Evolutionary conservation across 2,113 vertebrate genomes (phyloP).

Genomic region (Corythornis cristatus): DNA sequence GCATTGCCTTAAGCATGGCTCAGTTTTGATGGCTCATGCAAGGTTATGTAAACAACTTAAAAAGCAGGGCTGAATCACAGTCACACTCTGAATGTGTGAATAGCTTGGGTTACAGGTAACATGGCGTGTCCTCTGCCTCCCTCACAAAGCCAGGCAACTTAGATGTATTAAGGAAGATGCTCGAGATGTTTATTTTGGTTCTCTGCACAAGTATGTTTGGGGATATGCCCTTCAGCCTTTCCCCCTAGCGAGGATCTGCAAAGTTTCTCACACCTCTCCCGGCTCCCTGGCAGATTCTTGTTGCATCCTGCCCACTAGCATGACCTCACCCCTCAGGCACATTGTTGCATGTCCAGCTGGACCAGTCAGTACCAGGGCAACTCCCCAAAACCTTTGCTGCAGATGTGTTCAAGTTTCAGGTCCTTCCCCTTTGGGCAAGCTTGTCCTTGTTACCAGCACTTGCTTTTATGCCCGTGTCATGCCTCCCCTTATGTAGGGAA

Average conservation of each 20-base stretch:
- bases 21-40: slow-evolving; percentile 17
- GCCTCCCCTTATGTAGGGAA: fast-evolving
- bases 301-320: background rate
- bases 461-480: fast-evolving
- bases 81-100: background rate
- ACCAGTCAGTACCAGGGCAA: background rate
- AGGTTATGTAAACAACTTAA: slow-evolving; percentile 39
- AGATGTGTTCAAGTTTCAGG: background rate
- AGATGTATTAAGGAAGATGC: background rate
- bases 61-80: slow-evolving; percentile 21
- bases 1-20: background rate
- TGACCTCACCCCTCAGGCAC: background rate
- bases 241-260: fast-evolving
- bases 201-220: background rate
- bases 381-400: background rate
- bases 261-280: background rate
- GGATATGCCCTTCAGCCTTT: background rate
- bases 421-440: background rate
- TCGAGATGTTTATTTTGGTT: background rate
- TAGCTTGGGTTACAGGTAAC: background rate
- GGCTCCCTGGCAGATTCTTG: background rate
- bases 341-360: fast-evolving
- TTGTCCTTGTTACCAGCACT: background rate
- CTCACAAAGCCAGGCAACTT: background rate
- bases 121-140: background rate